phyloP scores from a whole-genome alignment of 2,113 vertebrate genomes.

The Myanophis thanlyinensis region DNA sequence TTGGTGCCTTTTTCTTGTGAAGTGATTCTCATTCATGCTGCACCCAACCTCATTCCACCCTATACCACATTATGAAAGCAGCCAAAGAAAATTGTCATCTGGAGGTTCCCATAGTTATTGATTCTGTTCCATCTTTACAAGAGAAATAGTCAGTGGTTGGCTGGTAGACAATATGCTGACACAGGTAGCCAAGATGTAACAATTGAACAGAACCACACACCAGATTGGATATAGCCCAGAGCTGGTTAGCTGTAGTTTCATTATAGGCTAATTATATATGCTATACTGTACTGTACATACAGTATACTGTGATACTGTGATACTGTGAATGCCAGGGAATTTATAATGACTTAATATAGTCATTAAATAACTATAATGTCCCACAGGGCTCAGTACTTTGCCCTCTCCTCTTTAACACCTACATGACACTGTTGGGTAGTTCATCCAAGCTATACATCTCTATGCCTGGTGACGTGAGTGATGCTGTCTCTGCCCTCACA shows the following conservation, averaged over 20 bases:
- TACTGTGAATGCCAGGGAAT: background rate
- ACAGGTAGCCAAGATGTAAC: background rate
- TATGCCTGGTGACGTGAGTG: no score
- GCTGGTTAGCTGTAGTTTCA: background rate
- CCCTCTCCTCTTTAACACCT: no score
- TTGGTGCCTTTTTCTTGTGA: background rate
- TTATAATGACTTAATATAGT: background rate
- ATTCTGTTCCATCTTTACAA: slow-evolving; percentile 17
- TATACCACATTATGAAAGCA: background rate
- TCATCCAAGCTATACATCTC: no score
- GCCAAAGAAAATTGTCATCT: slow-evolving; percentile 3
- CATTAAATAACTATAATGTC: no score
- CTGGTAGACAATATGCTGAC: background rate
- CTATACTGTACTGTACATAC: background rate
- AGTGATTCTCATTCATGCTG: background rate
- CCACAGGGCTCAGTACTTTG: no score
- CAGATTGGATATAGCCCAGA: background rate
- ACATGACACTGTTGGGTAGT: no score
- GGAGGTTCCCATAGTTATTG: slow-evolving; percentile 19
- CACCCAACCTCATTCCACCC: background rate
- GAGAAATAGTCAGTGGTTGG: slow-evolving; percentile 23
- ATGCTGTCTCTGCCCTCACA: no score
- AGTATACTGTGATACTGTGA: background rate
- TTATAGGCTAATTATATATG: background rate
- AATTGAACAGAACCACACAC: background rate